Evolutionary conservation across 2,797 vertebrate genomes (phyloP).

Genomic region (Labroides dimidiatus): DNA sequence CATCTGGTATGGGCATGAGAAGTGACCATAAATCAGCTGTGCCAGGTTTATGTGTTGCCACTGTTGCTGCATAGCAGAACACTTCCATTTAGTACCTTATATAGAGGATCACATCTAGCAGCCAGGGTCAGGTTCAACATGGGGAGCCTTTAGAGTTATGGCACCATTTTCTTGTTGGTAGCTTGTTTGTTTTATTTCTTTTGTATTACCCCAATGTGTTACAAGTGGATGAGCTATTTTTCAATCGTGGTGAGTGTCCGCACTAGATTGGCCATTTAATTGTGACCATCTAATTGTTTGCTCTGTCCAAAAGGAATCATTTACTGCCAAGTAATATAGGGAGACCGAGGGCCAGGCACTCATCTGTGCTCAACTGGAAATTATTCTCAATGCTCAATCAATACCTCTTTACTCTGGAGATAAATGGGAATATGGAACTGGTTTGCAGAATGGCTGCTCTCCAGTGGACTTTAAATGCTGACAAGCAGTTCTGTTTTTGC

Average conservation of each 20-base stretch:
- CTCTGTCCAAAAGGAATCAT: slow-evolving; percentile 57
- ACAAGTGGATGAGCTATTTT: slow-evolving; percentile 37
- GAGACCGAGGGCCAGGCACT: slow-evolving; percentile 38
- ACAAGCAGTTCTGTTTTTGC: slow-evolving; percentile 3
- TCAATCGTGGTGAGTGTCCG: slow-evolving; percentile 54
- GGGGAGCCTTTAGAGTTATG: slow-evolving; percentile 47
- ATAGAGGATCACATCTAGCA: slow-evolving; percentile 46
- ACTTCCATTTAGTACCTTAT: slow-evolving; percentile 59
- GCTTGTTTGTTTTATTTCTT: slow-evolving; percentile 55
- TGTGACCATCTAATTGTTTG: slow-evolving; percentile 64
- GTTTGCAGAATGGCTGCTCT: slow-evolving; percentile 20
- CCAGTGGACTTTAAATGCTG: slow-evolving; percentile 10
- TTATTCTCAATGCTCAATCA: slow-evolving; percentile 58
- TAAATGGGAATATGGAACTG: slow-evolving; percentile 25
- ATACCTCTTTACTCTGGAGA: slow-evolving; percentile 52
- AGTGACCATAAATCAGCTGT: slow-evolving; percentile 66
- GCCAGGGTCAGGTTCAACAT: slow-evolving; percentile 58
- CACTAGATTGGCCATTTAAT: slow-evolving; percentile 71
- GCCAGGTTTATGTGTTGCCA: slow-evolving; percentile 70
- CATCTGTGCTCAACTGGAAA: slow-evolving; percentile 58
- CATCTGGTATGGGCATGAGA: slow-evolving; percentile 74
- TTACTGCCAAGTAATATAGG: slow-evolving; percentile 62
- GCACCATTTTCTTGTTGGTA: slow-evolving; percentile 48
- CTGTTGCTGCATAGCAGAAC: slow-evolving; percentile 64
- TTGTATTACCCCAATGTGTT: slow-evolving; percentile 31